These are phyloP conservation scores for Melieria crassipennis DNA, from an alignment of 2,888 invertebrate species.

Conservation along the genomic window DNA sequence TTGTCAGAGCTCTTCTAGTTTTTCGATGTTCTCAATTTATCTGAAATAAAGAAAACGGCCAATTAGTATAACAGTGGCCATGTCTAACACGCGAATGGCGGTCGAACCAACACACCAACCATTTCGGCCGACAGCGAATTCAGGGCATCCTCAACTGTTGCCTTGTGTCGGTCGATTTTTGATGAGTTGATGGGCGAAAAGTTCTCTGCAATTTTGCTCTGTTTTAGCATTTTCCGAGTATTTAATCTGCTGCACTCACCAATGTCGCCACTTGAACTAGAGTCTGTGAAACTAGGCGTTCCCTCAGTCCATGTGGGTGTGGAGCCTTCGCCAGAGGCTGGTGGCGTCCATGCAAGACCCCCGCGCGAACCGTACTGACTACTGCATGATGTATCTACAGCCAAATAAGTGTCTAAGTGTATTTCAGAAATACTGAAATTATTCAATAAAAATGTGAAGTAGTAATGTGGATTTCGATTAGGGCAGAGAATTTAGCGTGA, in stretches of 20 bases:
- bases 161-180: slow-evolving; percentile 67
- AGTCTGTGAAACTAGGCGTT: slow-evolving; percentile 96
- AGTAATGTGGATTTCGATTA: slow-evolving; percentile 1
- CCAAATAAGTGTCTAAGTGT: slow-evolving; percentile 72
- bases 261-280: slow-evolving; percentile 91
- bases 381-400: slow-evolving; percentile 65
- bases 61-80: no score
- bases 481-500: no score
- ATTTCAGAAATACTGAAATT: slow-evolving; percentile 75
- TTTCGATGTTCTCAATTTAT: slow-evolving; percentile 21
- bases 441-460: slow-evolving; percentile 26
- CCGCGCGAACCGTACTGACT: slow-evolving; percentile 69
- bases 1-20: neutral
- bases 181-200: slow-evolving; percentile 68
- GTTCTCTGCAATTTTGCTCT: slow-evolving; percentile 52
- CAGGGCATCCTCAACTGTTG: slow-evolving; percentile 77
- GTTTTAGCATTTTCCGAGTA: slow-evolving; percentile 41
- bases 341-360: slow-evolving; percentile 78
- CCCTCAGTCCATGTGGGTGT: slow-evolving; percentile 99
- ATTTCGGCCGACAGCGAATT: slow-evolving; percentile 86
- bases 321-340: slow-evolving; percentile 85
- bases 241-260: slow-evolving; percentile 58
- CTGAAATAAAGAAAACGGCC: slow-evolving; percentile 5
- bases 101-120: slow-evolving; percentile 68
- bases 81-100: neutral